A percentile compares a stretch with the other conserved stretches of the same genome.
Evolutionary conservation across 2,797 vertebrate genomes (phyloP).

Genomic region (Philypnodon macrostomus): DNA sequence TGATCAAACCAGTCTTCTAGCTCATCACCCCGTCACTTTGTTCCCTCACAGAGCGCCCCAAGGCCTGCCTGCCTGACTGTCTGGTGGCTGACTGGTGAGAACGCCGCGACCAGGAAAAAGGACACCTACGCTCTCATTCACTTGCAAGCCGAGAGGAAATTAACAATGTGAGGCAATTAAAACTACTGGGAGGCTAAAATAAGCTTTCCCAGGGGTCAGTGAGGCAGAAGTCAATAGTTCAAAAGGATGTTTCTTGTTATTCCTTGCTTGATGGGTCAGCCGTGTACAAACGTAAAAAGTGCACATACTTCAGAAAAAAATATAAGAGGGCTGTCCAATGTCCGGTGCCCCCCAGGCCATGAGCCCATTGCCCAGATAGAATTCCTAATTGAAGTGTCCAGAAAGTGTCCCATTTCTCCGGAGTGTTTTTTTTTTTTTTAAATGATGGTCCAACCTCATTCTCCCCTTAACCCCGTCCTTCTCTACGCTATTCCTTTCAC

Average conservation of each 20-base stretch:
- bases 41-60: constrained; percentile 68
- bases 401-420: constrained; percentile 67
- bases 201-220: constrained; percentile 53
- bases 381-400: constrained; percentile 75
- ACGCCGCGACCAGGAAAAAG: constrained; percentile 12
- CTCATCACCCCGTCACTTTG: constrained; percentile 75
- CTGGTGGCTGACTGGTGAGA: constrained; percentile 44
- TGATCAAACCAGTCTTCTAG: constrained; percentile 70
- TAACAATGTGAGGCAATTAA: constrained; percentile 58
- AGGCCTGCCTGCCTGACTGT: constrained; percentile 65
- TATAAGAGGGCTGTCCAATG: constrained; percentile 53
- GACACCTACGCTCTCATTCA: constrained; percentile 24
- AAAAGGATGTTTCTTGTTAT: too few species aligned
- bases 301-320: constrained; percentile 37
- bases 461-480: constrained; percentile 34
- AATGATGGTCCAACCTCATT: constrained; percentile 50
- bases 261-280: too few species aligned
- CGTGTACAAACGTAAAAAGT: constrained; percentile 19
- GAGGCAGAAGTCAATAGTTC: constrained; percentile 54
- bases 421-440: constrained; percentile 69
- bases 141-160: constrained; percentile 50
- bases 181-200: constrained; percentile 50
- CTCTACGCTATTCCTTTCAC: constrained; percentile 54
- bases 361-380: constrained; percentile 67
- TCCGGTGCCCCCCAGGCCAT: constrained; percentile 52